phyloP scores from a whole-genome alignment of 2,113 vertebrate species.

The Seriola dumerili region DNA sequence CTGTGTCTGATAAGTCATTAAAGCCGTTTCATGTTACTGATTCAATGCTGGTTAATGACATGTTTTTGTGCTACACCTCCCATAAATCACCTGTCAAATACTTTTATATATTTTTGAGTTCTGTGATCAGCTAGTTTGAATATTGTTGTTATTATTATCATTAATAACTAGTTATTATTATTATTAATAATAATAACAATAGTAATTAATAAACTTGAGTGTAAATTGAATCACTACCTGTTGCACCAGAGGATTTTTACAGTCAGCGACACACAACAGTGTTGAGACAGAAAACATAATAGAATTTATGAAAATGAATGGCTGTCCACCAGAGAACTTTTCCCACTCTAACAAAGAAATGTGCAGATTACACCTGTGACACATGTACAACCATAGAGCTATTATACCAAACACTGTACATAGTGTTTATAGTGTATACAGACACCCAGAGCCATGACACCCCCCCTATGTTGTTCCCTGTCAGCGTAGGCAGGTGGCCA shows the following conservation, averaged over 20 bases:
- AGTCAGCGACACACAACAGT: neutral
- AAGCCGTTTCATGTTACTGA: too few species aligned
- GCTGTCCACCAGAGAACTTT: too few species aligned
- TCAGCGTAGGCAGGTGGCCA: neutral
- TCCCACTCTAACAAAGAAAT: too few species aligned
- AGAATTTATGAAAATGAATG: too few species aligned
- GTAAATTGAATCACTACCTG: neutral
- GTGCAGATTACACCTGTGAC: too few species aligned
- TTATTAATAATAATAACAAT: neutral
- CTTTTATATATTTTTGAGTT: neutral
- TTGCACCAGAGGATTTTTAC: neutral
- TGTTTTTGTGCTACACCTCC: neutral
- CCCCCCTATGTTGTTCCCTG: neutral
- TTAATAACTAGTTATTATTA: too few species aligned
- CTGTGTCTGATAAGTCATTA: neutral
- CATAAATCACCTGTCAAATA: neutral
- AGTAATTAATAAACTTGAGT: conserved; percentile 14
- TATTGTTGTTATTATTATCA: neutral
- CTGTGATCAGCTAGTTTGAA: conserved; percentile 6
- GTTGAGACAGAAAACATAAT: neutral
- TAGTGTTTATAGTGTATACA: too few species aligned
- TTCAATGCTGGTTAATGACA: neutral
- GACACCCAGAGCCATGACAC: too few species aligned
- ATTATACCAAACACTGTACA: too few species aligned
- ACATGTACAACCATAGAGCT: too few species aligned